Conservation (phyloP, 2,888 invertebrate genomes). For the Lasius platythorax region DNA sequence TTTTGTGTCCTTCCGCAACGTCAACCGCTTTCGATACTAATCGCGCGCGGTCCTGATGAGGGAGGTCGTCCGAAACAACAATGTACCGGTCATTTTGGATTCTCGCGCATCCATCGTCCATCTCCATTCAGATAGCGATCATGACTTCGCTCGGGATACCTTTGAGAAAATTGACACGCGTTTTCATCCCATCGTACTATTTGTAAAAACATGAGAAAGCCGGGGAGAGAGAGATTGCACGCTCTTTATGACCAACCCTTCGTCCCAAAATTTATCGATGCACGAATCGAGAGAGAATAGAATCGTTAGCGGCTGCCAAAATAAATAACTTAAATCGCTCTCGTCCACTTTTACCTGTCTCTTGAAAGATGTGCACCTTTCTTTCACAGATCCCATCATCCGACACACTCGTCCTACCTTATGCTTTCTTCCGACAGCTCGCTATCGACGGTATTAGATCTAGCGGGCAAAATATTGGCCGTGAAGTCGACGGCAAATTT, state of each 20-base stretch:
- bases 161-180: conserved; percentile 56
- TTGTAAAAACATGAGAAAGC: conserved; percentile 54
- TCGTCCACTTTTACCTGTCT: conserved; percentile 68
- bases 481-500: conserved; percentile 39
- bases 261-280: conserved; percentile 64
- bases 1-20: conserved; percentile 68
- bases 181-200: conserved; percentile 59
- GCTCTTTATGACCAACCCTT: conserved; percentile 79
- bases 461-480: conserved; percentile 56
- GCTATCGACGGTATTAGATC: conserved; percentile 68
- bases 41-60: conserved; percentile 56
- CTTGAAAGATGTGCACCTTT: conserved; percentile 55
- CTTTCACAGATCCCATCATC: conserved; percentile 41
- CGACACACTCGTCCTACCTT: conserved; percentile 56
- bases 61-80: conserved; percentile 62
- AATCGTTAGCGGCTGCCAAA: conserved; percentile 75
- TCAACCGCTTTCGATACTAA: conserved; percentile 71
- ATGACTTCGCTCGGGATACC: background rate
- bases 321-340: conserved; percentile 64
- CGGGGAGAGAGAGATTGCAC: conserved; percentile 41
- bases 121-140: conserved; percentile 66
- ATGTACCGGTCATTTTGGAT: conserved; percentile 64
- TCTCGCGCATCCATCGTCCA: conserved; percentile 40
- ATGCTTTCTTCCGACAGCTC: conserved; percentile 26
- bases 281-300: conserved; percentile 66